Conservation (phyloP, 2,797 vertebrate species). For the Carduelis carduelis region DNA sequence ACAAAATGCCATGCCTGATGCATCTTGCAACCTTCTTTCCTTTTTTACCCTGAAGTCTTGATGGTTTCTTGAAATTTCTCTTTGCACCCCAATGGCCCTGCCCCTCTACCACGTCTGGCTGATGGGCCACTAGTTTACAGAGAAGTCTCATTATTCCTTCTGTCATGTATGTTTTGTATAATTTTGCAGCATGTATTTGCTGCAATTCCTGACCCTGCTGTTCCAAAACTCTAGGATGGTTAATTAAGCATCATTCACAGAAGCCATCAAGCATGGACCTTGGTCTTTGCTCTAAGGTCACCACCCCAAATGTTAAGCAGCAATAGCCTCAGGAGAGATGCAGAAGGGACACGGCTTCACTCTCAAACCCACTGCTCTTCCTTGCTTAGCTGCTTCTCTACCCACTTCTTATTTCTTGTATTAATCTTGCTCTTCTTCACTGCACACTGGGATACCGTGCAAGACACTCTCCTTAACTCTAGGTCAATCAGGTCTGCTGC, state of each 20-base stretch:
- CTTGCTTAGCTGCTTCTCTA: neutral
- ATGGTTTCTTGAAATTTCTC: neutral
- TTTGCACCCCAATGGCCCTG: neutral
- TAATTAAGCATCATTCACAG: neutral
- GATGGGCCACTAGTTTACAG: neutral
- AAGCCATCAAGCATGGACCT: neutral
- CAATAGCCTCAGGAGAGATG: neutral
- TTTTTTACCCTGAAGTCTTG: neutral
- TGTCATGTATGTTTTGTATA: neutral
- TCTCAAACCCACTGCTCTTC: neutral
- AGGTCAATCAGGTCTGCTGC: neutral
- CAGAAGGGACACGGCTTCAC: fast-evolving
- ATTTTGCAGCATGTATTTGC: neutral
- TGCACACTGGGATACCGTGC: neutral
- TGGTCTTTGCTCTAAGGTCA: neutral
- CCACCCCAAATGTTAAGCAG: neutral
- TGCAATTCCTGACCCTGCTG: neutral
- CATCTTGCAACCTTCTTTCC: neutral
- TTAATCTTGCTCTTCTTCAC: neutral
- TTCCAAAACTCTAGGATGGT: neutral
- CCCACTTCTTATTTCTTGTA: neutral
- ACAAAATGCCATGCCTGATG: neutral
- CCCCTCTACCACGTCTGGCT: neutral
- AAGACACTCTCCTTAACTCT: neutral
- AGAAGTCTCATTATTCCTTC: neutral